Evolutionary conservation across 2,888 invertebrate genomes (phyloP), one percentile per base, ranked within the genome.

Genomic region (Amphipoea lucens): DNA sequence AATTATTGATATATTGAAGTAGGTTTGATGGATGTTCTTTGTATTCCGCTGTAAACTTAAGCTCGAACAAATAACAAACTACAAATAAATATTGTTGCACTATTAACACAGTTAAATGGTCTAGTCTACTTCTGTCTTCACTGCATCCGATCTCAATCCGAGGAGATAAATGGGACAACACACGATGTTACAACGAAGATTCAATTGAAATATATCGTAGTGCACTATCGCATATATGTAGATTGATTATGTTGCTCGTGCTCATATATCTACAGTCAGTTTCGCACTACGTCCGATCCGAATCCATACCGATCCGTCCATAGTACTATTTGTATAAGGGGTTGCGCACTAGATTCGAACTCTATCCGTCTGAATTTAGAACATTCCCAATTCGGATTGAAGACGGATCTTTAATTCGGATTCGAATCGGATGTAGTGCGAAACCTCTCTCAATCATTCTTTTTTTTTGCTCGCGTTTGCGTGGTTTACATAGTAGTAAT

Each of bases 61-160:
- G 4, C 40, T 5, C 23, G 2, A 23, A 65, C 65, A 65, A 23
- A 65, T 6, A 40, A 40, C 40, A 40, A 40, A 65, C 40, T 2
- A 23, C 40, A 40, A 40, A 40, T 65, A 23, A 62, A 36, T 71
- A 60, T 60, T 45, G 17, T 74, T 76, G 60, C 62, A 76, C 67
- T 66, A 77, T 70, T 83, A 77, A 77, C 78, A 77, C 65, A 51
- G 77, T 29, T 66, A 77, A 81, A 51, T 51, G 60, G 12, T 69
- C 48, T 51, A 42, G 14, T 81, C 60, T 17, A 81, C 23, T 60
- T 83, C 36, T 70, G 65, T 70, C 69, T 77, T 60, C 20, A 40
- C 7, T 66, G 78, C 81, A 83, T 81, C 78, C 78, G 81, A 78
- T 81, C 81, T 83, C 69, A 70, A 83, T 81, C 42, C 78, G 17